Conservation (phyloP, 2,797 vertebrate genomes). For the Antrozous pallidus region DNA sequence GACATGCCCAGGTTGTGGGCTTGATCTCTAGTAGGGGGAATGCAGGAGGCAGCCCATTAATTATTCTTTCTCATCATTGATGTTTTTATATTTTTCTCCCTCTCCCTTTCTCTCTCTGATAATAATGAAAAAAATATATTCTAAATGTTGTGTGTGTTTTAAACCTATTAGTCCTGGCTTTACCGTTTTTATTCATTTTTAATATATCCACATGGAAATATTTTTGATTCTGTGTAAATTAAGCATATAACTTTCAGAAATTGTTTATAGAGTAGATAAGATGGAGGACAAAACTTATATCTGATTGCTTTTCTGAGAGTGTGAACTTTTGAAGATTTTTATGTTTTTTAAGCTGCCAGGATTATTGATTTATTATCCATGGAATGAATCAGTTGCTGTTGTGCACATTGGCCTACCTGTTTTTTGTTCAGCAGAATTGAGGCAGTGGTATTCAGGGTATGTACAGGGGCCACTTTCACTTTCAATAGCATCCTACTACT, state of each 20-base stretch:
- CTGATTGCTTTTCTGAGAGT: constrained; percentile 10
- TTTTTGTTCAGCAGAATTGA: neutral
- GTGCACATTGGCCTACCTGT: neutral
- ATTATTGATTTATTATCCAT: neutral
- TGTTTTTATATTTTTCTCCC: too few relatives aligned
- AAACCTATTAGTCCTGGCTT: neutral
- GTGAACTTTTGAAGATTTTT: constrained; percentile 8
- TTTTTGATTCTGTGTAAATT: neutral
- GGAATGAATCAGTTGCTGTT: constrained; percentile 17
- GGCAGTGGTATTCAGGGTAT: neutral
- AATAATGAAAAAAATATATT: too few relatives aligned
- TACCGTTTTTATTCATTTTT: neutral
- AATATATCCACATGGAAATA: constrained; percentile 4
- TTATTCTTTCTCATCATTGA: too few relatives aligned
- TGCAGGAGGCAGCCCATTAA: too few relatives aligned
- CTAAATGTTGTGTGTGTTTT: neutral
- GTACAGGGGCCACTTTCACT: constrained; percentile 18
- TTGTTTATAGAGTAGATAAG: neutral
- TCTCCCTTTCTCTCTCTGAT: too few relatives aligned
- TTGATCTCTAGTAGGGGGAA: too few relatives aligned
- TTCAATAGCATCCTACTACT: constrained; percentile 50
- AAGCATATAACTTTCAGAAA: neutral
- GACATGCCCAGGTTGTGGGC: too few relatives aligned
- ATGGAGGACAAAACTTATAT: neutral
- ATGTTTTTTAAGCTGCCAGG: neutral